A percentile compares a stretch with the other conserved stretches of the same genome.
Evolutionary conservation across 2,888 invertebrate genomes (phyloP).

Genomic region (Rhodophaea formosa): DNA sequence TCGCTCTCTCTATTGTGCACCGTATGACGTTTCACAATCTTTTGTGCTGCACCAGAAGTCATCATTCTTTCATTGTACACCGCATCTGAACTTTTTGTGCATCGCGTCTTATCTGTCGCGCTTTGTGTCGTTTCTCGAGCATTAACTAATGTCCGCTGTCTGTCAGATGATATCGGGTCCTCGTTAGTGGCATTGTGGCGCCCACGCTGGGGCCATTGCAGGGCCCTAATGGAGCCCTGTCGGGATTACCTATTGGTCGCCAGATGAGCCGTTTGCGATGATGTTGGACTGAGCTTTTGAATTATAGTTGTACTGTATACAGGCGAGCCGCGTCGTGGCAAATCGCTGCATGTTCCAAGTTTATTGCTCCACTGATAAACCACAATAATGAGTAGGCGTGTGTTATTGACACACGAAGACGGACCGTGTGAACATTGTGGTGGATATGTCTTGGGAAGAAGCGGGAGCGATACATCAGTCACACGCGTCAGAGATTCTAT

Average conservation of each 20-base stretch:
- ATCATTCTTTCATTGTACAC: conserved; percentile 58
- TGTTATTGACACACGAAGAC: conserved; percentile 48
- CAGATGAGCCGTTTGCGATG: conserved; percentile 51
- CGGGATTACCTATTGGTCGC: conserved; percentile 59
- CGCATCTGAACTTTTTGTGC: conserved; percentile 55
- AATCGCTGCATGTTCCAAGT: conserved; percentile 5
- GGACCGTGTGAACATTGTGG: conserved; percentile 62
- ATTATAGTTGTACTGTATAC: conserved; percentile 37
- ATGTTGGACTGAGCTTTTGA: conserved; percentile 40
- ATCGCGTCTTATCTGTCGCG: conserved; percentile 52
- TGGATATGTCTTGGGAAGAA: conserved; percentile 39
- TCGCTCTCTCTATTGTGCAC: conserved; percentile 68
- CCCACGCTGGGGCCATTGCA: conserved; percentile 54
- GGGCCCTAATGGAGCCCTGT: conserved; percentile 58
- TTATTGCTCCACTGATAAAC: conserved; percentile 2
- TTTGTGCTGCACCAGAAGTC: conserved; percentile 58
- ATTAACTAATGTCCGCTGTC: conserved; percentile 67
- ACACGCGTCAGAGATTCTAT: conserved; percentile 68
- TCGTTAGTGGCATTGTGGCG: conserved; percentile 74
- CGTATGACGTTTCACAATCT: conserved; percentile 71
- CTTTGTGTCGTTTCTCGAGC: conserved; percentile 53
- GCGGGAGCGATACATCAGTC: conserved; percentile 54
- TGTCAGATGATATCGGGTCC: conserved; percentile 68
- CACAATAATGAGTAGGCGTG: conserved; percentile 51
- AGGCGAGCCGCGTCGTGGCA: conserved; percentile 11